Conservation (phyloP, 1,140 invertebrate genomes). For the Chironomus striatipennis region DNA sequence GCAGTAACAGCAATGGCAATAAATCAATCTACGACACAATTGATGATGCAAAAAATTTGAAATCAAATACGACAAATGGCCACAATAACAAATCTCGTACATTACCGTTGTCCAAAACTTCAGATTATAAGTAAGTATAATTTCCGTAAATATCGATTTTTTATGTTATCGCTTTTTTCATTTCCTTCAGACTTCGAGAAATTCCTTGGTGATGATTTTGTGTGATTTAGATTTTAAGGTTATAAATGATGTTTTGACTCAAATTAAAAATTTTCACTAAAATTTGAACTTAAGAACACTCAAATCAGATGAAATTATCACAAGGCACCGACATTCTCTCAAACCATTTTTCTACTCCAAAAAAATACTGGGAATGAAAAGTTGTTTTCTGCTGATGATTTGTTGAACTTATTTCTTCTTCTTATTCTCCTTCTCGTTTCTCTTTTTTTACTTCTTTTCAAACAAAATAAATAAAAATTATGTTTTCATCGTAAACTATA, state of each 20-base stretch:
- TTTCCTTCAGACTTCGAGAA: background rate
- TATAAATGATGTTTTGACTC: too few species aligned
- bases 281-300: too few species aligned
- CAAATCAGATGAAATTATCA: too few species aligned
- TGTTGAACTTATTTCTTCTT: constrained; percentile 17
- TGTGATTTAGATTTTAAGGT: too few species aligned
- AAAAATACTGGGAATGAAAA: too few species aligned
- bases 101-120: constrained; percentile 34
- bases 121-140: constrained; percentile 36
- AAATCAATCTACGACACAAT: constrained; percentile 36
- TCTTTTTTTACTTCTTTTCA: constrained; percentile 23
- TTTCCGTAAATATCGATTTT: background rate
- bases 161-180: background rate
- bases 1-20: constrained; percentile 27
- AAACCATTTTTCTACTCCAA: too few species aligned
- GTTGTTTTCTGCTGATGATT: background rate
- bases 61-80: constrained; percentile 27
- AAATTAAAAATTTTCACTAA: too few species aligned
- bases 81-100: constrained; percentile 31
- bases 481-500: background rate
- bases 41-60: constrained; percentile 20
- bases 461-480: too few species aligned
- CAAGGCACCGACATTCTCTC: too few species aligned
- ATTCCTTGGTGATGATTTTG: background rate
- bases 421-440: background rate